Base-by-base conservation (phyloP, 1,140 invertebrate species). In the Cydia splendana region DNA sequence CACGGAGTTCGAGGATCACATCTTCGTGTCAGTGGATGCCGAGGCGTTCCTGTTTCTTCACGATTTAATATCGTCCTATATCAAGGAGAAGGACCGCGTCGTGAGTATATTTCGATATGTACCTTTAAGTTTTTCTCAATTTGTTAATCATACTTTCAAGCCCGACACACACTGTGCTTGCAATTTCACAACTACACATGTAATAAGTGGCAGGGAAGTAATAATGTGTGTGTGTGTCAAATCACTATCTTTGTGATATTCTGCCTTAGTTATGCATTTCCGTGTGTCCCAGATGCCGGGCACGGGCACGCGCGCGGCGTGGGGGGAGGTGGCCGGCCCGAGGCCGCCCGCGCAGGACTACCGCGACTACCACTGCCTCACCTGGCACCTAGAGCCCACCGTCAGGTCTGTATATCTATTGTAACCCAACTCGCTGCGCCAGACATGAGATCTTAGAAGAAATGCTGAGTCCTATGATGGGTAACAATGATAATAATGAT, bases 1-100 rank as follows among this genome's bases (percentile, higher is more conserved):
- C 38, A 99, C 98, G 9, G 98, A 99, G 93, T 99, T 99, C 94
- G 98, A 99, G 90, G 98, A 99, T 91, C 98, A 99, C 88, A 99
- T 99, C 83, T 99, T 98, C 92, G 98, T 99, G 76, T 98, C 98
- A 2, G 98, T 99, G 78, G 98, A 99, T 94, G 98, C 98, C 0
- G 98, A 99, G 92, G 98, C 98, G 15, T 99, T 99, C 93, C 98
- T 99, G 92, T 99, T 99, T 90, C 94, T 99, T 57, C 98, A 99
- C 90, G 98, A 99, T 93, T 94, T 99, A 34, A 98, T 99, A 74
- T 98, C 97, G 0, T 98, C 98, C 0, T 99, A 99, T 88, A 96
- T 99, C 15, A 98, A 97, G 89, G 97, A 98, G 91, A 98, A 98
- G 89, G 97, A 98, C 84, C 94, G 95, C 94, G 95, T 97, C 90